Evolutionary conservation across 1,140 invertebrate genomes (phyloP), one percentile per base, ranked within the genome.

Genomic region (Drosophila obscura): DNA sequence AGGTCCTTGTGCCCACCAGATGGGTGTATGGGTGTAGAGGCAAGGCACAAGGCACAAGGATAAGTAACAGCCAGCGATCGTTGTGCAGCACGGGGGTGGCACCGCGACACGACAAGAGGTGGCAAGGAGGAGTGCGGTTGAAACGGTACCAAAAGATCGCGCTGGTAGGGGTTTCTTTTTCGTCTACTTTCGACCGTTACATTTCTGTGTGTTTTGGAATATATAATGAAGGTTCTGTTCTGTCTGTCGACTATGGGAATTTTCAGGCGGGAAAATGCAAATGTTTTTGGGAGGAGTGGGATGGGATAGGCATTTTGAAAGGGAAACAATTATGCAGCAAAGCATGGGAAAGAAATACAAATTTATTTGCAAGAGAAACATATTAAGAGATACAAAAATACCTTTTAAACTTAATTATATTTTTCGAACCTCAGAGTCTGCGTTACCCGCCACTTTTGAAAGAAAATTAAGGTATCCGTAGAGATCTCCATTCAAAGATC

Each of bases 1-100:
- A 64, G 67, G 41, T 73, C 80, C 69, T 73, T 73, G n/a, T 50
- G 26, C 26, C 24, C 31, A 26, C 49, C 60, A 69, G 73, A 77
- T 72, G 66, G 7, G 16, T 31, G 44, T 24, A 5, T 49, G 43
- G 62, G 35, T 1, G 22, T 24, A 3, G 22, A 3, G 22, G 2
- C 22, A 24, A 24, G 19, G 19, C n/a, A n/a, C n/a, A n/a, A 22
- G 49, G 19, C 26, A 11, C 48, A 60, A 71, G 78, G 41, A 68
- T 43, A 68, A 46, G 31, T 35, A 26, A 13, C 41, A 22, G 41
- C 41, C 22, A 51, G 15, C 31, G 59, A 22, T 49, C 51, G 22
- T 39, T 52, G 59, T 52, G 59, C 35, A 35, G 65, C 65, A 69
- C 67, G 67, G 67, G 67, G 65, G 67, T 71, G 67, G 67, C 67